Conservation (phyloP, 2,888 invertebrate species). For the Colostygia pectinataria region DNA sequence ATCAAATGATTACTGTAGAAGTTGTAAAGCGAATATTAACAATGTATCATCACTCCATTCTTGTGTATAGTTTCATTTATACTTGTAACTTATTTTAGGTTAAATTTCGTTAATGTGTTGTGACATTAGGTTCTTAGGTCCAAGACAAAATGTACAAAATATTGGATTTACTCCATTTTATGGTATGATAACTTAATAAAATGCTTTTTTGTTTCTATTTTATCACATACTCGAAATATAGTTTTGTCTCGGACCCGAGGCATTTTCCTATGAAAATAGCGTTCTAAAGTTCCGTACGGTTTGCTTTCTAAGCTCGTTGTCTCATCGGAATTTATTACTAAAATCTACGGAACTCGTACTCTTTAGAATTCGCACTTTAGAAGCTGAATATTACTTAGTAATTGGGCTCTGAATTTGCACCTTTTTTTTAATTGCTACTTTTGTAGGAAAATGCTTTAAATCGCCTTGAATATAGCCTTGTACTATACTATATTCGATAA, state of each 20-base stretch:
- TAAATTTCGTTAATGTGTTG: slow-evolving; percentile 10
- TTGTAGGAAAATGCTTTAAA: slow-evolving; percentile 44
- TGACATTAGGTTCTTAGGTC: slow-evolving; percentile 22
- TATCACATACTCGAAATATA: slow-evolving; percentile 21
- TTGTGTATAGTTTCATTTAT: neutral
- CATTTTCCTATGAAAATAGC: slow-evolving; percentile 17
- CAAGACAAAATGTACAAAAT: slow-evolving; percentile 21
- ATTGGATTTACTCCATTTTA: slow-evolving; percentile 2
- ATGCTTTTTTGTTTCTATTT: slow-evolving; percentile 14
- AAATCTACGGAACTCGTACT: neutral
- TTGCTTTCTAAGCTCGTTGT: too few species aligned
- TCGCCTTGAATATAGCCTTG: slow-evolving; percentile 51
- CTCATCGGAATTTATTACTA: too few species aligned
- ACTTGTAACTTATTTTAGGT: slow-evolving; percentile 12
- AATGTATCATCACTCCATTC: neutral
- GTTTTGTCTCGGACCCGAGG: slow-evolving; percentile 18
- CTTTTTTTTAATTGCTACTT: slow-evolving; percentile 21
- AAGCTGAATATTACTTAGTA: neutral
- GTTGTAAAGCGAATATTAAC: neutral
- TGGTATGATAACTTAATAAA: slow-evolving; percentile 9
- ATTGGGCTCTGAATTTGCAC: neutral
- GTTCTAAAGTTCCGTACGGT: too few species aligned
- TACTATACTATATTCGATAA: slow-evolving; percentile 51
- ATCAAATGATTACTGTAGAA: slow-evolving; percentile 4
- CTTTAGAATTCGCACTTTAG: neutral